phyloP scores from a whole-genome alignment of 2,113 vertebrate genomes.

The Pleuronectes platessa region DNA sequence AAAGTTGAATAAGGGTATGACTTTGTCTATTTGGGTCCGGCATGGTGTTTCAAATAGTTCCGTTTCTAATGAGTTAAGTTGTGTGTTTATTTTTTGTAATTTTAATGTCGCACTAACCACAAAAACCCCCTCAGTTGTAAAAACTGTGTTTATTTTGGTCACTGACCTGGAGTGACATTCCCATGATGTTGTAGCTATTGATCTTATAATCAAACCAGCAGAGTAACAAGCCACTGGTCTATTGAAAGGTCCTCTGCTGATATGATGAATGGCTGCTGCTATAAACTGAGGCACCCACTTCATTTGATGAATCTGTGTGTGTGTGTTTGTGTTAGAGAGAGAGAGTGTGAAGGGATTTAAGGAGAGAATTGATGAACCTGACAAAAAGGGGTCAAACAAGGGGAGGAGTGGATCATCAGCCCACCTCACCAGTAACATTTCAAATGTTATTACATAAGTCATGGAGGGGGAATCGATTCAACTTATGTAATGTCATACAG shows the following conservation, averaged over 20 bases:
- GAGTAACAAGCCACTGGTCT: conserved; percentile 15
- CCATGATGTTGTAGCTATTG: conserved; percentile 37
- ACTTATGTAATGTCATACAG: conserved; percentile 26
- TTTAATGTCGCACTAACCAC: neutral
- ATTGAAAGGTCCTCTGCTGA: conserved; percentile 28
- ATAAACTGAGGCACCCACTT: neutral
- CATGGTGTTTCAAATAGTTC: no score
- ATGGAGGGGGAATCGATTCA: conserved; percentile 7
- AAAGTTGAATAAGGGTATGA: no score
- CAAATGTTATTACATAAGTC: conserved; percentile 43
- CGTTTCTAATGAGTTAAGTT: no score
- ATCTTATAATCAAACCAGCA: conserved; percentile 12
- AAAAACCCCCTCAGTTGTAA: neutral
- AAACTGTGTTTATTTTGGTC: conserved; percentile 16
- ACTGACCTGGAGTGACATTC: neutral
- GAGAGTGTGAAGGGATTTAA: conserved; percentile 13
- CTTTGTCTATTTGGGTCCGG: no score
- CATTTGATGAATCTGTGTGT: neutral
- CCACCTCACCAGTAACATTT: conserved; percentile 14
- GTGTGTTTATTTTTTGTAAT: no score
- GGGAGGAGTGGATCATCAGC: neutral
- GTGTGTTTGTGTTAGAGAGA: neutral
- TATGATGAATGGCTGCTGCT: conserved; percentile 23
- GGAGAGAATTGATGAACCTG: neutral
- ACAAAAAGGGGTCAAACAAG: conserved; percentile 21